Conservation (phyloP, 2,888 invertebrate species). For the Rhamnusium bicolor region DNA sequence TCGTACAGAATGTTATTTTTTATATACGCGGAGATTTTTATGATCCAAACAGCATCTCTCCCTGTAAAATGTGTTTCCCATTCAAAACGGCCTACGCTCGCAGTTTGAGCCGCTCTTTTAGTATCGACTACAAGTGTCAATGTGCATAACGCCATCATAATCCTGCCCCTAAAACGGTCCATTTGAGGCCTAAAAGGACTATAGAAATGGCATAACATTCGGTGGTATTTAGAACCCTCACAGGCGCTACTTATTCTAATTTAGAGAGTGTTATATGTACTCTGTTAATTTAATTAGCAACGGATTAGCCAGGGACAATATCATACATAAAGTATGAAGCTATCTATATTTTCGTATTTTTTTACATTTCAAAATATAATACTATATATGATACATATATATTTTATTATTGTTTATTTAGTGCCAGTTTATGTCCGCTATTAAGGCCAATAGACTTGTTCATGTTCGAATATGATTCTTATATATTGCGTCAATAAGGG, state of each 20-base stretch:
- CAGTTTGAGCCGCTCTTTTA: conserved; percentile 4
- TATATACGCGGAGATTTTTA: too few relatives aligned
- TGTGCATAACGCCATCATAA: conserved; percentile 21
- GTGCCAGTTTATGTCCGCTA: too few relatives aligned
- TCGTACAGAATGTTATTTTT: too few relatives aligned
- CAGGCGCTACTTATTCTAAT: conserved; percentile 9
- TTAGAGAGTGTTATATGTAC: conserved; percentile 17
- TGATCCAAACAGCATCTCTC: too few relatives aligned
- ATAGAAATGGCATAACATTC: not conserved
- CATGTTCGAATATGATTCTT: too few relatives aligned
- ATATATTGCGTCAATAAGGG: too few relatives aligned
- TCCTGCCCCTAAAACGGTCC: conserved; percentile 23
- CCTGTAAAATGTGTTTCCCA: not conserved
- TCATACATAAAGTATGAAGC: not conserved
- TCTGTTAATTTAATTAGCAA: conserved; percentile 22
- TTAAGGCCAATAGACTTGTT: too few relatives aligned
- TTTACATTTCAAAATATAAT: too few relatives aligned
- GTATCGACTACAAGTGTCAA: conserved; percentile 27
- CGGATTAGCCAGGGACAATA: conserved; percentile 7
- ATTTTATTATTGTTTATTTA: too few relatives aligned
- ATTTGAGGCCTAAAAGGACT: conserved; percentile 20
- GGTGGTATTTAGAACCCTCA: conserved; percentile 12
- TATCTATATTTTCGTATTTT: not conserved
- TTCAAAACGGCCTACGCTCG: not conserved
- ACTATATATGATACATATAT: too few relatives aligned